Base-by-base conservation (phyloP, 2,888 invertebrate species). In the Agrilus mali region DNA sequence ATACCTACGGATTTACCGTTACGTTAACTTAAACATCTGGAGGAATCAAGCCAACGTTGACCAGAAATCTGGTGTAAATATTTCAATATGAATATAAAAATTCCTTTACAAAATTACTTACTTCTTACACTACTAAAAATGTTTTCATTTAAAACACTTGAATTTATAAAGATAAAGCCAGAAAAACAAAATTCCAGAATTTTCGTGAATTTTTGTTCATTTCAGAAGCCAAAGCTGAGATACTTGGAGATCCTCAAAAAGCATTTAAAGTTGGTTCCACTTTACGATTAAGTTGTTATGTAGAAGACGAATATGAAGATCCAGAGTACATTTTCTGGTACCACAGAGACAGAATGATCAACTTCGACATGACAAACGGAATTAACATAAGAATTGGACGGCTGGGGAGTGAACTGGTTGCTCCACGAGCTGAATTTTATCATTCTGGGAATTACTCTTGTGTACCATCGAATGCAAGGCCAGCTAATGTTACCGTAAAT, bases 371-470 rank as follows among this genome's bases (percentile, higher is more conserved):
- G 38, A 82, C 73, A 69, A 38, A 75, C 66, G 59, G 77, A 68
- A 54, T 73, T 64, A 65, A 74, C 66, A 69, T 72, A 35, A 61
- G 68, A 40, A 66, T 69, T 44, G 65, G 69, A 34, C 61, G 67
- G 33, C 64, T 67, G 49, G 67, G 67, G 40, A 72, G 71, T 50
- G 71, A 70, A 50, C 59, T 74, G 53, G 64, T 70, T 42, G 67
- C 72, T 47, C 66, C 66, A 46, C 66, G 64, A 50, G 71, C 70
- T 13, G 74, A 77, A 50, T 72, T 68, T 56, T 60, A 68, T 38
- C 82, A 85, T 57, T 78, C 80, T n/a, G 85, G 86, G 15, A 86
- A 86, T 66, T 86, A 86, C 60, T 82, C 82, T 10, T 86, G 86
- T 58, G 82, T 81, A 34, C 86, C 86, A 7, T 82, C 84, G 7